Evolutionary conservation across 2,113 vertebrate genomes (phyloP), one percentile per base, ranked within the genome.

Genomic region (Podarcis raffonei): DNA sequence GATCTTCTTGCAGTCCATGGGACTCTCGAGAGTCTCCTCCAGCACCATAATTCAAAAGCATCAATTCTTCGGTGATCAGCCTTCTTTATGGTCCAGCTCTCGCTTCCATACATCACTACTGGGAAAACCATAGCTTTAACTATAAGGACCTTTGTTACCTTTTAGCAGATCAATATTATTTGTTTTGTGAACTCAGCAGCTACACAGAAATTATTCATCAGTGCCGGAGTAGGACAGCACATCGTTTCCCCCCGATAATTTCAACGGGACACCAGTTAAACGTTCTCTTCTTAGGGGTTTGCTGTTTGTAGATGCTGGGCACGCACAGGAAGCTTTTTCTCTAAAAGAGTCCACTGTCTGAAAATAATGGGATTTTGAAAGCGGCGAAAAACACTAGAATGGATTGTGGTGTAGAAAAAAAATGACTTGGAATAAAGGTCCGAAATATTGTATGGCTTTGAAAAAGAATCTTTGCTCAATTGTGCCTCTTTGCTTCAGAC

Each of bases 401-500:
- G 48, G 79, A 81, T 87, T 87, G 86, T 87, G 86, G 78, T 18
- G 32, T 39, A 25, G 53, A 85, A 76, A 93, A 84, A 89, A 84
- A 89, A 91, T 87, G 89, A 96, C 91, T 90, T 91, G 82, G 88
- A 65, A 32, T 79, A 81, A 85, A 85, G 80, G 93, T 84, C 92
- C 90, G 39, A 93, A 86, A 93, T 93, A 84, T 90, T 91, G 95
- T 94, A 91, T 83, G 89, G 85, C 86, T 84, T 93, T 91, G 94
- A 22, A 71, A 39, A 81, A 62, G 42, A 66, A 92, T 96, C 95
- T 96, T 93, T 92, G 94, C 94, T 92, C 94, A 94, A 95, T 94
- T 94, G 94, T 96, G 93, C 48, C 11, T 93, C 95, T 96, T 92
- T 91, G 57, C 94, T 94, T 91, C 91, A 97, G 96, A 97, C 96